Conservation (phyloP, 2,888 invertebrate genomes). For the Tipula confusa region DNA sequence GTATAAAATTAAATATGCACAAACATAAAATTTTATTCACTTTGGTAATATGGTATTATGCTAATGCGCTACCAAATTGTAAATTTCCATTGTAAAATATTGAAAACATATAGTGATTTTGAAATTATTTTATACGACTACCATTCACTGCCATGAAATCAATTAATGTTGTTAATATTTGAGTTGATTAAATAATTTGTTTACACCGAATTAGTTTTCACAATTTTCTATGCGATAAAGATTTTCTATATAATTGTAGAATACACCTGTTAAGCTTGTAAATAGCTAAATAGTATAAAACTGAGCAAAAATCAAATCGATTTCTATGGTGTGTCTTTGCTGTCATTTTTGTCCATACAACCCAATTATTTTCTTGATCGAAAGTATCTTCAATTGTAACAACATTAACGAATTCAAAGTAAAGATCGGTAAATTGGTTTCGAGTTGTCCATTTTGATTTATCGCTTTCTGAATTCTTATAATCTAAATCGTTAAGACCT, state of each 20-base stretch:
- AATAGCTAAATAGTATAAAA: too few relatives aligned
- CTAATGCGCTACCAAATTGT: not conserved
- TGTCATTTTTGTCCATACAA: constrained; percentile 82
- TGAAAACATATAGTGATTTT: not conserved
- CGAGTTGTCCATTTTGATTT: constrained; percentile 74
- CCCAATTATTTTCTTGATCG: constrained; percentile 99
- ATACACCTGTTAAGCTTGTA: too few relatives aligned
- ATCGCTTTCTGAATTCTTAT: constrained; percentile 92
- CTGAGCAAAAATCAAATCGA: too few relatives aligned
- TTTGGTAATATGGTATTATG: too few relatives aligned
- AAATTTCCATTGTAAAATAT: not conserved
- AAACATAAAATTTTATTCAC: not conserved
- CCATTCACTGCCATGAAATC: not conserved
- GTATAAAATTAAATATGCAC: not conserved
- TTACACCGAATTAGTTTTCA: too few relatives aligned
- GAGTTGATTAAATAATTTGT: too few relatives aligned
- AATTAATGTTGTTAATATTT: too few relatives aligned
- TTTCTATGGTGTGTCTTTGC: too few relatives aligned
- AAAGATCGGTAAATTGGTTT: constrained; percentile 78
- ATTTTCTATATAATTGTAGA: too few relatives aligned
- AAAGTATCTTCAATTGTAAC: constrained; percentile 99
- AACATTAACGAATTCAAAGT: constrained; percentile 86
- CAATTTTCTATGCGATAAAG: too few relatives aligned
- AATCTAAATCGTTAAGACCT: constrained; percentile 87
- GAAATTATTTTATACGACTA: not conserved